Percentiles rank a stretch among this genome's conserved stretches.
Evolutionary conservation across 2,888 invertebrate species (phyloP).

Genomic region (Ophonus ardosiacus): DNA sequence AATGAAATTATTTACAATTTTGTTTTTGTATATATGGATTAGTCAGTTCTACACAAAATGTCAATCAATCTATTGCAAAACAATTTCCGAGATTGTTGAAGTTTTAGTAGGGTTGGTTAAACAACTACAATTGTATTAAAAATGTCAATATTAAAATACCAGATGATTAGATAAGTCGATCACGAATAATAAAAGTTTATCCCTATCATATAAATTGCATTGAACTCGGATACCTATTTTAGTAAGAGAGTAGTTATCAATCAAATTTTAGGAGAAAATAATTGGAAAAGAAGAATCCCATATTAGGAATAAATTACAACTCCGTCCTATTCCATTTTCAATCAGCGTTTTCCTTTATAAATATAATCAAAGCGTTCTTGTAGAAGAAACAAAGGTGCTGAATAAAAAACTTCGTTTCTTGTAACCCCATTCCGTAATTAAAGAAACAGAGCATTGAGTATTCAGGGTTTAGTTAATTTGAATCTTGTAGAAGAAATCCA

Average conservation of each 20-base stretch:
- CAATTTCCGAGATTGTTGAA: no score
- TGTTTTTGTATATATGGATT: no score
- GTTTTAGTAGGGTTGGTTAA: no score
- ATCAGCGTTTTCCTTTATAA: background rate
- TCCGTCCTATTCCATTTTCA: background rate
- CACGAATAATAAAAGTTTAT: no score
- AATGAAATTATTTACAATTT: no score
- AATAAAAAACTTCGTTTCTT: background rate
- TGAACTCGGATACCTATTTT: no score
- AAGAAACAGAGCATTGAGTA: background rate
- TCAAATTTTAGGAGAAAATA: background rate
- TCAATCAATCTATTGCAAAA: no score
- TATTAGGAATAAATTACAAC: background rate
- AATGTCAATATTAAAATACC: no score
- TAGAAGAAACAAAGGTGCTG: background rate
- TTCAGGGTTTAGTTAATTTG: background rate
- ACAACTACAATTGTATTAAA: no score
- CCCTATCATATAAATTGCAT: no score
- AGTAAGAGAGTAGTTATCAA: background rate
- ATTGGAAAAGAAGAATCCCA: background rate
- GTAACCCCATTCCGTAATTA: background rate
- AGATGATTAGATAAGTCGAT: no score
- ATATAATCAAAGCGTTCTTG: background rate
- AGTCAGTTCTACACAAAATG: no score
- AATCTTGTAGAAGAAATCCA: slow-evolving; percentile 20